Evolutionary conservation across 2,113 vertebrate species (phyloP), one percentile per base, ranked within the genome.

Genomic region (Triplophysa siluroides): DNA sequence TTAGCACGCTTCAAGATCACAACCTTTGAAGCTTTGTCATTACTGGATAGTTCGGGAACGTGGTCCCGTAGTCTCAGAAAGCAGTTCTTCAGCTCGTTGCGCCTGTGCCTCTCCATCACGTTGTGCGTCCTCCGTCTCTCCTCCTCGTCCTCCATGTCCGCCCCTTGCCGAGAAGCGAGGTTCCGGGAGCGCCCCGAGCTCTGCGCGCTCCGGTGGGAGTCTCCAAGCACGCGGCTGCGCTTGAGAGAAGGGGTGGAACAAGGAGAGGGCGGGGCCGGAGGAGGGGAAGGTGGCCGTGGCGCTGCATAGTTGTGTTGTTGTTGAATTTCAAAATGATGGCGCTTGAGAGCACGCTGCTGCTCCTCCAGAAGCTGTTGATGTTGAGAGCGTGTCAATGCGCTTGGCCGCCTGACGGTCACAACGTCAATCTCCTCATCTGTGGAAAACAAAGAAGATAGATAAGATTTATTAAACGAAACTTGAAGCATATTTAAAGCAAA

Each of bases 401-500:
- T 81, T 29, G 89, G 18, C 14, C 89, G 85, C 5, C 82, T 90
- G 23, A 94, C 91, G 0, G 92, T 94, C 50, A 94, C 93, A 2
- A 94, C 93, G 0, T 94, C 93, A 0, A 94, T 94, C 75, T 94
- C 93, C 69, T 94, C 93, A 41, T 94, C 93, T 94, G 90, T 24
- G 0, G 58, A 73, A 21, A 26, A 54, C 7, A 65, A n/a, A 29
- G 19, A 29, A 14, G 14, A 54, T 38, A 7, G 33, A 38, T 38
- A 38, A 13, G 18, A 19, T 19, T 19, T 18, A 19, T 54, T 18
- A n/a, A 56, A 56, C 18, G 2, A n/a, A 19, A 56, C 52, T 19
- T 1, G 7, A 8, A n/a, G 14, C 16, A 18, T 56, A 18, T 0
- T 23, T 21, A 38, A 45, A 11, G 56, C 14, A 10, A 33, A 45